phyloP scores from a whole-genome alignment of 2,113 vertebrate genomes.

The western clawed frog (Xenopus tropicalis) region UCB_Xtro_10.0 CM004443.2:121973501-121974000 shows the following conservation, averaged over 20 bases:
- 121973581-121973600: conserved; percentile 62
- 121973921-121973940: too few relatives aligned
- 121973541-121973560: conserved; percentile 57
- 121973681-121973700: conserved; percentile 55
- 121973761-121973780: too few relatives aligned
- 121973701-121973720: conserved; percentile 23
- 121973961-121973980: too few relatives aligned
- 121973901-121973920: too few relatives aligned
- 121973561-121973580: conserved; percentile 61
- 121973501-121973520: conserved; percentile 54
- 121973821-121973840: too few relatives aligned
- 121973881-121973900: too few relatives aligned
- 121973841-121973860: too few relatives aligned
- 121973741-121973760: neutral
- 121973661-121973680: conserved; percentile 66
- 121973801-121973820: too few relatives aligned
- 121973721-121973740: conserved; percentile 6
- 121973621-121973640: conserved; percentile 61
- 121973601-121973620: conserved; percentile 66
- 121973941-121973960: too few relatives aligned
- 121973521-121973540: conserved; percentile 60
- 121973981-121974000: too few relatives aligned
- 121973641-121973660: conserved; percentile 57
- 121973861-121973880: too few relatives aligned
- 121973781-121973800: too few relatives aligned